phyloP scores from a whole-genome alignment of 2,888 invertebrate species.

The Bombylius major region DNA sequence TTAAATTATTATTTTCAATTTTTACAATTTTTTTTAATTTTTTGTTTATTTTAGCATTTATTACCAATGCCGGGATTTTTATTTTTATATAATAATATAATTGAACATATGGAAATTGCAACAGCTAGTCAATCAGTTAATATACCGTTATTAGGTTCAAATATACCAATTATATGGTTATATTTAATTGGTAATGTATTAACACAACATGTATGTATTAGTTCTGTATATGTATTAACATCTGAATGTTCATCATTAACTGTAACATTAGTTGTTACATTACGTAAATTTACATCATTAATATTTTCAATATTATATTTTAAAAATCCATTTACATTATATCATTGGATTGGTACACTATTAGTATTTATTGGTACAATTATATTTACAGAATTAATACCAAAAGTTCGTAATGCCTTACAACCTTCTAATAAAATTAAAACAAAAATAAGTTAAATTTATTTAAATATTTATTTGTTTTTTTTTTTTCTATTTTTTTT shows the following conservation, averaged over 20 bases:
- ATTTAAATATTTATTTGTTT: no score
- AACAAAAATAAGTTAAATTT: no score
- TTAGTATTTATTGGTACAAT: constrained; percentile 88
- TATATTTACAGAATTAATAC: constrained; percentile 72
- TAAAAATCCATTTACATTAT: constrained; percentile 79
- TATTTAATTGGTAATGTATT: constrained; percentile 70
- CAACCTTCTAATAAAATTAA: not conserved
- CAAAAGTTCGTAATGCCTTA: constrained; percentile 32
- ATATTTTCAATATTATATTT: constrained; percentile 91
- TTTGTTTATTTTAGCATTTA: constrained; percentile 53
- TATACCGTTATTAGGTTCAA: constrained; percentile 46
- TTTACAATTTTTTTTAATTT: constrained; percentile 2
- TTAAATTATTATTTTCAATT: not conserved
- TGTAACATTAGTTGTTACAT: constrained; percentile 89
- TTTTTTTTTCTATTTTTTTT: no score
- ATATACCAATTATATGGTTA: constrained; percentile 60
- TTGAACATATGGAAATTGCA: constrained; percentile 61
- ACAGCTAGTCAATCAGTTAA: constrained; percentile 44
- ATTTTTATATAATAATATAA: constrained; percentile 63
- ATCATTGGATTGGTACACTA: constrained; percentile 83
- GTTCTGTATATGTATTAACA: constrained; percentile 86
- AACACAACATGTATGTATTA: constrained; percentile 90
- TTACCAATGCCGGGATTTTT: constrained; percentile 83
- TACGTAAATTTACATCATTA: constrained; percentile 89
- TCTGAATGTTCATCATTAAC: constrained; percentile 89